Evolutionary conservation across 2,113 vertebrate species (phyloP).

Genomic region (Grantiella picta): DNA sequence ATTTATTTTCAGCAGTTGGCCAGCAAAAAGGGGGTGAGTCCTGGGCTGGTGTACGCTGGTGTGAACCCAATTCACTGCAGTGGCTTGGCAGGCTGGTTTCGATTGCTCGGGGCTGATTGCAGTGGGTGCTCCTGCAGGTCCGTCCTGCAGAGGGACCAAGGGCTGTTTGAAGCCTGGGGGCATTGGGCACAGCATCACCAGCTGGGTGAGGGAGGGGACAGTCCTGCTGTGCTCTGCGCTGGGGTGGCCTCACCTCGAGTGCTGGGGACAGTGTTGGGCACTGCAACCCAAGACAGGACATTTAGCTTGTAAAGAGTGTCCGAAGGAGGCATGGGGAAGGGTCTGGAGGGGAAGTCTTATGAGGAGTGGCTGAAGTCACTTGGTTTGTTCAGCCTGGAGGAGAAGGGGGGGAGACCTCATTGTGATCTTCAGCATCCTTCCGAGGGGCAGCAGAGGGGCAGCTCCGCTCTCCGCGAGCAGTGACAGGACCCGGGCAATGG

Average conservation of each 20-base stretch:
- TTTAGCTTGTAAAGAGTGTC: neutral
- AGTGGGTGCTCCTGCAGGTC: neutral
- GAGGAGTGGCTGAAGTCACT: neutral
- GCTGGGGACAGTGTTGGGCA: neutral
- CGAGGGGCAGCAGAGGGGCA: neutral
- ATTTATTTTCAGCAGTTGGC: neutral
- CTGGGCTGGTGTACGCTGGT: rapidly evolving
- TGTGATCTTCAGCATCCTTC: neutral
- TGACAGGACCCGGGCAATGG: neutral
- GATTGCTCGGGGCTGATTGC: neutral
- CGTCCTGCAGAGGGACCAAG: neutral
- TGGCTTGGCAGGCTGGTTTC: neutral
- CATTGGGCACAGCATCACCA: neutral
- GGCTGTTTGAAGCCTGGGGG: neutral
- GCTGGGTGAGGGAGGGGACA: neutral
- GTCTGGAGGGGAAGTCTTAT: neutral
- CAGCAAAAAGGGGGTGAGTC: neutral
- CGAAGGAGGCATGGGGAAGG: neutral
- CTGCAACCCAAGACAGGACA: neutral
- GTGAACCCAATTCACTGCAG: neutral
- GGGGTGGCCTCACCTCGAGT: rapidly evolving
- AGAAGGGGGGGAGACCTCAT: neutral
- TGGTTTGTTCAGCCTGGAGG: neutral
- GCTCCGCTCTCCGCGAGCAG: neutral
- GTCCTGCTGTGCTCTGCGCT: neutral